Percentiles rank a stretch among this genome's conserved stretches.
Conservation (phyloP, 2,797 vertebrate species). For the Cossypha heuglini region DNA sequence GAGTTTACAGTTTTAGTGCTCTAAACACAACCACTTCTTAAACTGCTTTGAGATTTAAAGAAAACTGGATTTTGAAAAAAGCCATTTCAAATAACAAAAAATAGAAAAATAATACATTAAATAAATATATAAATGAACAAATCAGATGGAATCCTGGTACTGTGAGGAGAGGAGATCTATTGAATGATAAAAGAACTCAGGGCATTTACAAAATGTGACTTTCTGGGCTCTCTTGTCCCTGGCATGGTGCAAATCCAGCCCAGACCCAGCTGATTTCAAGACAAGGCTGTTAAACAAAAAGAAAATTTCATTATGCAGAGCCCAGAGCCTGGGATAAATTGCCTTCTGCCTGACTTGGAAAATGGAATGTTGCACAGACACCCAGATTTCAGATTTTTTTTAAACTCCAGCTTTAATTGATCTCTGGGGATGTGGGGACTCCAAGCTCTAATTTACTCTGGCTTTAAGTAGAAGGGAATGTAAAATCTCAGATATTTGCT, state of each 20-base stretch:
- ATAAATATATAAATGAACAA: background rate
- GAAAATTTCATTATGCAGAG: background rate
- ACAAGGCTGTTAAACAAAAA: background rate
- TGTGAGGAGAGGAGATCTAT: background rate
- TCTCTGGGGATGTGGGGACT: constrained; percentile 13
- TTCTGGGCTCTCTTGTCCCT: background rate
- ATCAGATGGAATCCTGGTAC: background rate
- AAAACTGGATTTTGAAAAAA: background rate
- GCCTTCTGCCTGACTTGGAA: constrained; percentile 41
- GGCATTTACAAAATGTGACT: background rate
- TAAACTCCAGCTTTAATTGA: constrained; percentile 58
- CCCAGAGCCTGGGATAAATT: constrained; percentile 9
- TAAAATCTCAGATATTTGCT: background rate
- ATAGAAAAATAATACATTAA: too few relatives aligned
- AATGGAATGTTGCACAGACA: constrained; percentile 4
- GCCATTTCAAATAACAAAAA: background rate
- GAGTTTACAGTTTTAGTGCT: background rate
- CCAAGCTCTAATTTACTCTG: constrained; percentile 41
- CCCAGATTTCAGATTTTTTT: background rate
- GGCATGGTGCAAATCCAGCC: background rate
- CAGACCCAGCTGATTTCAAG: background rate
- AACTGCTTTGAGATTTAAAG: background rate
- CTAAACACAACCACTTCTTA: background rate
- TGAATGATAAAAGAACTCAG: background rate
- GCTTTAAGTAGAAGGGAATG: constrained; percentile 27